phyloP scores from a whole-genome alignment of 2,888 invertebrate genomes.

The Pimpla rufipes region DNA sequence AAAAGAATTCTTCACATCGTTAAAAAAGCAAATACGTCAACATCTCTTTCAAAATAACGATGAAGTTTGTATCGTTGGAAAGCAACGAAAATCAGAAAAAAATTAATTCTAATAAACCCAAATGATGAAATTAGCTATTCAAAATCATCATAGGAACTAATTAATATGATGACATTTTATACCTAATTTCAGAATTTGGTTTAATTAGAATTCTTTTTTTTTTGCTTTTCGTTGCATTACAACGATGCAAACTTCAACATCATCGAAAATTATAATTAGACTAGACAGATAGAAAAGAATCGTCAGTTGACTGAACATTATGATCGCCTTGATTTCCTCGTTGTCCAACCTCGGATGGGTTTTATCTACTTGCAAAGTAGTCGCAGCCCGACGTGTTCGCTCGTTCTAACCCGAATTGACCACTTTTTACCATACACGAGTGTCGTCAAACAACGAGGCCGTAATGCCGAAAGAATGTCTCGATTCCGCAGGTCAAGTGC shows the following conservation, averaged over 20 bases:
- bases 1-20: neutral
- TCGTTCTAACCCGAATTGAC: neutral
- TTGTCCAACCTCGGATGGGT: constrained; percentile 9
- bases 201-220: too few species aligned
- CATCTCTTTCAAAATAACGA: too few species aligned
- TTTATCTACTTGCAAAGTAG: constrained; percentile 10
- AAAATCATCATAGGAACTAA: too few species aligned
- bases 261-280: too few species aligned
- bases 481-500: neutral
- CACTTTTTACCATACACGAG: neutral
- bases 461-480: neutral
- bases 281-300: neutral
- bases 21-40: neutral
- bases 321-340: neutral
- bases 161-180: too few species aligned
- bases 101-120: too few species aligned
- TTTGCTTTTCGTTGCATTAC: too few species aligned
- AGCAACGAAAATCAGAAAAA: too few species aligned
- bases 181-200: too few species aligned
- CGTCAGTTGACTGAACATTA: neutral
- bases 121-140: too few species aligned
- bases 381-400: neutral
- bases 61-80: too few species aligned
- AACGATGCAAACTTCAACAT: too few species aligned
- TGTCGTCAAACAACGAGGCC: neutral